Conservation (phyloP, 2,797 vertebrate genomes). For the Chromis chromis region DNA sequence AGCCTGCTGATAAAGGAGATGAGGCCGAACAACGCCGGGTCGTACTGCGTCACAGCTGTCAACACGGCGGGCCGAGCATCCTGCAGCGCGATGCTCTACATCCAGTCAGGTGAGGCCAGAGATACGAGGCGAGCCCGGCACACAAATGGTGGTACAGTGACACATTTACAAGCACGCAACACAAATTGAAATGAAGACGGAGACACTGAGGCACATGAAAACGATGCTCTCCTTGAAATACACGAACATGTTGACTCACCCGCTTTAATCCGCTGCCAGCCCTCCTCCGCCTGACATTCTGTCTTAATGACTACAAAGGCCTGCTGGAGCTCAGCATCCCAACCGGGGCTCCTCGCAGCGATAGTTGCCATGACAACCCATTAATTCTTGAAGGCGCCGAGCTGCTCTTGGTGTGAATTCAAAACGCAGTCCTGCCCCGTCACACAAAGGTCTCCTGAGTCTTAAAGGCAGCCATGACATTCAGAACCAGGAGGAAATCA, state of each 20-base stretch:
- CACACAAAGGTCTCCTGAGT: conserved; percentile 61
- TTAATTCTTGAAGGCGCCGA: conserved; percentile 69
- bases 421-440: conserved; percentile 50
- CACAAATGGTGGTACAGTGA: background rate
- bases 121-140: background rate
- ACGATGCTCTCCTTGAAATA: conserved; percentile 8
- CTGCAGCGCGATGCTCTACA: conserved; percentile 84
- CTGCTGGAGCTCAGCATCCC: conserved; percentile 64
- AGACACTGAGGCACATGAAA: conserved; percentile 12
- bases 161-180: conserved; percentile 3
- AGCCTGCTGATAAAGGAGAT: conserved; percentile 86
- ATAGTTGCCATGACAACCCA: conserved; percentile 77
- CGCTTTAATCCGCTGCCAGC: conserved; percentile 63
- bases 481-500: conserved; percentile 30
- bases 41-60: conserved; percentile 86
- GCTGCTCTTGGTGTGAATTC: conserved; percentile 25
- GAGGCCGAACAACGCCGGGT: conserved; percentile 82
- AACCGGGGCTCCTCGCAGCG: conserved; percentile 44
- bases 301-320: conserved; percentile 71
- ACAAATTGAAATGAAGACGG: conserved; percentile 12
- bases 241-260: conserved; percentile 48
- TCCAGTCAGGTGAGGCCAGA: conserved; percentile 86
- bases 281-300: conserved; percentile 69
- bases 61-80: conserved; percentile 85
- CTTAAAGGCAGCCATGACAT: conserved; percentile 49